Evolutionary conservation across 2,888 invertebrate species (phyloP).

Genomic region (Andrena fulva): DNA sequence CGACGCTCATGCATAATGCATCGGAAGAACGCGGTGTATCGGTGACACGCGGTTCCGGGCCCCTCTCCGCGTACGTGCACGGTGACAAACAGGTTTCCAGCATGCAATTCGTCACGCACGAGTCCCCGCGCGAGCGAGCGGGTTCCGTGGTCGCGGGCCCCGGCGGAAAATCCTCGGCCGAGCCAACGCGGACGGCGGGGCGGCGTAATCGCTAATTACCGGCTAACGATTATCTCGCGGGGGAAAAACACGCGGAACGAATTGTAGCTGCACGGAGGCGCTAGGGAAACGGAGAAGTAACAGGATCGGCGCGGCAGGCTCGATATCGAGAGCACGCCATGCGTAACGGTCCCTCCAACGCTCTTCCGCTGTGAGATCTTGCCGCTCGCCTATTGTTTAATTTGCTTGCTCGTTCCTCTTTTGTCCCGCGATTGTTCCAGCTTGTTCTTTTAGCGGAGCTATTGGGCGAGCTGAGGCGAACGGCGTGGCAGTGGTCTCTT

Average conservation of each 20-base stretch:
- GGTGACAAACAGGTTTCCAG: slow-evolving; percentile 76
- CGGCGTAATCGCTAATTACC: slow-evolving; percentile 73
- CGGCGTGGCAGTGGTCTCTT: not conserved
- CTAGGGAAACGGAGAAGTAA: slow-evolving; percentile 39
- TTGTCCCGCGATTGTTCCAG: slow-evolving; percentile 9
- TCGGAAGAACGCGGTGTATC: slow-evolving; percentile 65
- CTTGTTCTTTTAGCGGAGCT: slow-evolving; percentile 12
- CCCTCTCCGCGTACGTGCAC: slow-evolving; percentile 48
- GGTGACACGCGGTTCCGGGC: slow-evolving; percentile 77
- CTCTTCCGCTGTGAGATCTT: slow-evolving; percentile 47
- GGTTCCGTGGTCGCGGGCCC: slow-evolving; percentile 42
- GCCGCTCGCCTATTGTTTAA: slow-evolving; percentile 45
- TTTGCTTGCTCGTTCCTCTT: slow-evolving; percentile 28
- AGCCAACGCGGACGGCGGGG: slow-evolving; percentile 19
- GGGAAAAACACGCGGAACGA: slow-evolving; percentile 45
- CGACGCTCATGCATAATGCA: slow-evolving; percentile 61
- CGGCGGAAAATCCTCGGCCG: slow-evolving; percentile 8
- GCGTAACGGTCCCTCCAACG: slow-evolving; percentile 59
- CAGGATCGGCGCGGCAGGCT: slow-evolving; percentile 47
- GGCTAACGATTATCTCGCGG: slow-evolving; percentile 65
- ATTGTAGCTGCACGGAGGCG: slow-evolving; percentile 28
- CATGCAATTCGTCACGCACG: slow-evolving; percentile 70
- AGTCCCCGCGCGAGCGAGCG: slow-evolving; percentile 29
- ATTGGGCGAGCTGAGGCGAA: not conserved
- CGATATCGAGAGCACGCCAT: slow-evolving; percentile 42